A percentile compares a stretch with the other conserved stretches of the same genome.
Evolutionary conservation across 2,888 invertebrate genomes (phyloP).

Genomic region (Desoria tigrina): DNA sequence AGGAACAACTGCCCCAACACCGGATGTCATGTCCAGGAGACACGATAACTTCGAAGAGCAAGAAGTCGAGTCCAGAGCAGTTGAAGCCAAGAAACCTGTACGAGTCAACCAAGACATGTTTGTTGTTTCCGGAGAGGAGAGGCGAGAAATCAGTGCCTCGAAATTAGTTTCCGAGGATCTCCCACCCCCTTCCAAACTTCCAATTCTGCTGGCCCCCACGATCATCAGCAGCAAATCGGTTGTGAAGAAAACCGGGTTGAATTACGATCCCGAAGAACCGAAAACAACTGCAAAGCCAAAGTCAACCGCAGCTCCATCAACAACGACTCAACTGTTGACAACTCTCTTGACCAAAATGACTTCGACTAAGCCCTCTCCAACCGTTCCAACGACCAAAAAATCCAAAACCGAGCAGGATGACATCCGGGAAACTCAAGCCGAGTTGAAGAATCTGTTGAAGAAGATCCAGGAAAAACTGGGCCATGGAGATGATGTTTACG

Average conservation of each 20-base stretch:
- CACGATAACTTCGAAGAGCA: slow-evolving; percentile 24
- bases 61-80: slow-evolving; percentile 32
- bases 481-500: slow-evolving; percentile 31
- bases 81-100: slow-evolving; percentile 23
- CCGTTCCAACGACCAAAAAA: slow-evolving; percentile 18
- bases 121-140: slow-evolving; percentile 43
- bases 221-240: slow-evolving; percentile 42
- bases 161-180: not conserved
- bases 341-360: slow-evolving; percentile 20
- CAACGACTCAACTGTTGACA: slow-evolving; percentile 26
- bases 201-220: slow-evolving; percentile 32
- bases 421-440: slow-evolving; percentile 41
- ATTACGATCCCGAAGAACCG: not conserved
- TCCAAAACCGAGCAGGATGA: slow-evolving; percentile 34
- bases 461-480: slow-evolving; percentile 47
- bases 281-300: slow-evolving; percentile 23
- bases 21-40: slow-evolving; percentile 13
- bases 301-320: slow-evolving; percentile 31
- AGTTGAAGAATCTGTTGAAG: slow-evolving; percentile 41
- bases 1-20: no score
- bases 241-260: slow-evolving; percentile 33
- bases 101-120: slow-evolving; percentile 46
- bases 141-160: slow-evolving; percentile 11
- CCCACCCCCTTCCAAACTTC: slow-evolving; percentile 13
- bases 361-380: slow-evolving; percentile 23